phyloP scores from a whole-genome alignment of 2,888 invertebrate genomes.

The Scaptomyza parva region DNA sequence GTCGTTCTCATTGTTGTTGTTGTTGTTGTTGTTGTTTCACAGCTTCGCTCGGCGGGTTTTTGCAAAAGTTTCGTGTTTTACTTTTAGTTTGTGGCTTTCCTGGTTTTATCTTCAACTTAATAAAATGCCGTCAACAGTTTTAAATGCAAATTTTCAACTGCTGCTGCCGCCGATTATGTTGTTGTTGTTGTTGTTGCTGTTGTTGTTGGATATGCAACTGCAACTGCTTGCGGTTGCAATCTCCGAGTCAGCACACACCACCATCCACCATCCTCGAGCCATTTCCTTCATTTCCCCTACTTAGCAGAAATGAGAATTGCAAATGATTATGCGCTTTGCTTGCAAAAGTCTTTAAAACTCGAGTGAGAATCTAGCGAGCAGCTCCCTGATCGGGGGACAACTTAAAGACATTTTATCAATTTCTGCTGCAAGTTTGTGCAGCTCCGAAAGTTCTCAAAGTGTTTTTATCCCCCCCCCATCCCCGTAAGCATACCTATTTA shows the following conservation, averaged over 20 bases:
- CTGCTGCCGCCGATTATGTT: conserved; percentile 38
- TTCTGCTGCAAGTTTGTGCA: conserved; percentile 64
- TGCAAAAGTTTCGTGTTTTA: conserved; percentile 77
- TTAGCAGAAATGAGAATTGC: conserved; percentile 75
- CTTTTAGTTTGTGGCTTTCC: conserved; percentile 81
- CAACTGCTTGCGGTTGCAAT: conserved; percentile 61
- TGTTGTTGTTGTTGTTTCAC: conserved; percentile 68
- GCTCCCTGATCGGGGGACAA: conserved; percentile 37
- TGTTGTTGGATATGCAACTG: conserved; percentile 29
- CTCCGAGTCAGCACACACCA: conserved; percentile 18
- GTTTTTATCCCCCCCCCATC: conserved; percentile 11
- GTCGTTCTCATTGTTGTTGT: conserved; percentile 20
- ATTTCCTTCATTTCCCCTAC: conserved; percentile 27
- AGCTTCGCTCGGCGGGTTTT: conserved; percentile 74
- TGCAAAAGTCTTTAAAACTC: conserved; percentile 59
- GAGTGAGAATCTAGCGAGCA: conserved; percentile 7
- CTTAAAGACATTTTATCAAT: conserved; percentile 79
- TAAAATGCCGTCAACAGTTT: conserved; percentile 81
- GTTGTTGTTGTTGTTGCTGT: conserved; percentile 34
- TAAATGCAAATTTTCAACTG: conserved; percentile 79
- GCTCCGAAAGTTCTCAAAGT: conserved; percentile 57
- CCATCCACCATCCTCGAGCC: background rate
- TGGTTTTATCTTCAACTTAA: conserved; percentile 81
- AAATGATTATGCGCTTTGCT: conserved; percentile 74
- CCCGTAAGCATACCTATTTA: background rate